These are phyloP conservation scores for Beaufortia kweichowensis DNA, from an alignment of 2,113 vertebrate species.

Conservation along the genomic window DNA sequence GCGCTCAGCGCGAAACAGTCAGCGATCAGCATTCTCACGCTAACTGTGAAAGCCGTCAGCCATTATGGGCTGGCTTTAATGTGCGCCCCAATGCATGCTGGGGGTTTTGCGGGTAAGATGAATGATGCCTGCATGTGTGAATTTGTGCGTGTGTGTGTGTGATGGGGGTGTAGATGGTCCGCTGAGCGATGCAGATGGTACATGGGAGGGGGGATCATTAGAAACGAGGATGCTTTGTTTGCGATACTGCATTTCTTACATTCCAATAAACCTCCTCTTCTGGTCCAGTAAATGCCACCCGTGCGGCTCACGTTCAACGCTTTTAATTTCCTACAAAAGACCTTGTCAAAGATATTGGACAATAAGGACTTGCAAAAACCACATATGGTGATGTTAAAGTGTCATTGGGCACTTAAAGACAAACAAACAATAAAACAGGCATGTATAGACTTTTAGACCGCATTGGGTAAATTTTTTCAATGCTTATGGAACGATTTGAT, in stretches of 20 bases:
- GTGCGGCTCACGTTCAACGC: conserved; percentile 5
- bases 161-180: conserved; percentile 43
- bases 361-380: conserved; percentile 28
- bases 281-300: conserved; percentile 37
- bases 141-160: conserved; percentile 60
- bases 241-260: conserved; percentile 40
- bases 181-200: conserved; percentile 65
- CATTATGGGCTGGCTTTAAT: conserved; percentile 71
- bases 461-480: neutral
- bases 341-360: conserved; percentile 16
- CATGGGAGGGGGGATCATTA: conserved; percentile 56
- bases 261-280: conserved; percentile 48
- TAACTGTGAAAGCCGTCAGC: conserved; percentile 74
- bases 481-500: neutral
- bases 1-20: conserved; percentile 64
- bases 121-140: conserved; percentile 63
- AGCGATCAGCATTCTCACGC: conserved; percentile 72
- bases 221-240: conserved; percentile 62
- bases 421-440: neutral
- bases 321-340: conserved; percentile 35
- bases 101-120: conserved; percentile 67
- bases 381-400: conserved; percentile 8
- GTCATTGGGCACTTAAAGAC: neutral
- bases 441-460: neutral
- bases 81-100: conserved; percentile 60